Evolutionary conservation across 2,113 vertebrate species (phyloP).

Genomic region (Caracal caracal): DNA sequence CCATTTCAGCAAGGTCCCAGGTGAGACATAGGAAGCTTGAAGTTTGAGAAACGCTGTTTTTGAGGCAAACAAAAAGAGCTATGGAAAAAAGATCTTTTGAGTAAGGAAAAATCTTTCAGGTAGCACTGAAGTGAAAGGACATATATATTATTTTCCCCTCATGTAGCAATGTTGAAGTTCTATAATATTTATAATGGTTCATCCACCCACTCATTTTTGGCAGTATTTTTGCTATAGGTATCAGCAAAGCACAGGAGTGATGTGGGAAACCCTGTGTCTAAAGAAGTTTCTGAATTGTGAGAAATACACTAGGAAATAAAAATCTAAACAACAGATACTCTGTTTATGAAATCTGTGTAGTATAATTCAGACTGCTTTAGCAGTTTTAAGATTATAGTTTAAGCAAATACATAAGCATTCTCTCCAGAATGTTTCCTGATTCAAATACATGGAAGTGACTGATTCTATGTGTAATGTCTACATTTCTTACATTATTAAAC

Average conservation of each 20-base stretch:
- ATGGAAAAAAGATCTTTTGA: not conserved
- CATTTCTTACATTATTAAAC: not conserved
- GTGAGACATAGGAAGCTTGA: not conserved
- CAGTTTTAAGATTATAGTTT: not conserved
- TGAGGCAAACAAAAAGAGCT: not conserved
- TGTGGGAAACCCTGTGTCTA: not conserved
- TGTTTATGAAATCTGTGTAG: not conserved
- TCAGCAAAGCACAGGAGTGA: not conserved
- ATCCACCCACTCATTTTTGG: not conserved
- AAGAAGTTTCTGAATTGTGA: not conserved
- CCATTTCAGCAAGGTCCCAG: not conserved
- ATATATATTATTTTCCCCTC: not conserved
- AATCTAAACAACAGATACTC: not conserved
- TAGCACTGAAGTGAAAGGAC: not conserved
- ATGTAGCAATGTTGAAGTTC: not conserved
- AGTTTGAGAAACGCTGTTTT: not conserved
- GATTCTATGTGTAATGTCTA: not conserved
- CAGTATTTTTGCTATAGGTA: not conserved
- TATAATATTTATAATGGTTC: not conserved
- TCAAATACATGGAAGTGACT: not conserved
- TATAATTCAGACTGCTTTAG: not conserved
- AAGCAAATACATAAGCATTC: not conserved
- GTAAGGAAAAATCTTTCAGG: not conserved
- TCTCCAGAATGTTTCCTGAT: not conserved
- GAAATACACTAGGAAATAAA: not conserved